Evolutionary conservation across 2,113 vertebrate species (phyloP).

Genomic region (Collichthys lucidus): DNA sequence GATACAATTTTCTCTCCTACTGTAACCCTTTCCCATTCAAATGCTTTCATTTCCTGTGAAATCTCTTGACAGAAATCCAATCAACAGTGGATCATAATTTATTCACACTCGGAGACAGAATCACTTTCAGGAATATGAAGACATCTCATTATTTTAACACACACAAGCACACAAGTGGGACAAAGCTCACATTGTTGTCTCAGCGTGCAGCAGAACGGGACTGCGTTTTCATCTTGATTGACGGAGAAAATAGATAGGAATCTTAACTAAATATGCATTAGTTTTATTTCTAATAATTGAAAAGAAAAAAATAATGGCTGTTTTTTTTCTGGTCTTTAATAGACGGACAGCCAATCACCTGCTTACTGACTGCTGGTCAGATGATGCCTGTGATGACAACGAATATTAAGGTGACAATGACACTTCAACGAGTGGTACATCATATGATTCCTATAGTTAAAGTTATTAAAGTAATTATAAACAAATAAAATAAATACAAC

Average conservation of each 20-base stretch:
- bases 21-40: constrained; percentile 50
- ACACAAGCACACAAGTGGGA: constrained; percentile 25
- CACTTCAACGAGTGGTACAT: not conserved
- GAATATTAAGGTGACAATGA: not conserved
- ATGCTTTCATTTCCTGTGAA: constrained; percentile 73
- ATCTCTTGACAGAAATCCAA: constrained; percentile 73
- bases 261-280: constrained; percentile 23
- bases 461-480: too few relatives aligned
- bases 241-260: constrained; percentile 37
- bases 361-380: not conserved
- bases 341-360: not conserved
- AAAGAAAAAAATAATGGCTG: not conserved
- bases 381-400: not conserved
- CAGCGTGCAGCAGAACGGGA: constrained; percentile 14
- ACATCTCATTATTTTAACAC: constrained; percentile 67
- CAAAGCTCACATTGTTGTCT: constrained; percentile 36
- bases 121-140: constrained; percentile 67
- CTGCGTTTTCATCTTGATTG: constrained; percentile 43
- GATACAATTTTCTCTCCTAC: constrained; percentile 51
- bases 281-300: not conserved
- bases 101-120: constrained; percentile 61
- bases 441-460: not conserved
- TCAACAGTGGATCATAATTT: constrained; percentile 70
- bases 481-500: too few relatives aligned
- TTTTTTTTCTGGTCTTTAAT: not conserved